Percentiles rank a stretch among this genome's conserved stretches.
Conservation (phyloP, 2,113 vertebrate species). For the Psophia crepitans region DNA sequence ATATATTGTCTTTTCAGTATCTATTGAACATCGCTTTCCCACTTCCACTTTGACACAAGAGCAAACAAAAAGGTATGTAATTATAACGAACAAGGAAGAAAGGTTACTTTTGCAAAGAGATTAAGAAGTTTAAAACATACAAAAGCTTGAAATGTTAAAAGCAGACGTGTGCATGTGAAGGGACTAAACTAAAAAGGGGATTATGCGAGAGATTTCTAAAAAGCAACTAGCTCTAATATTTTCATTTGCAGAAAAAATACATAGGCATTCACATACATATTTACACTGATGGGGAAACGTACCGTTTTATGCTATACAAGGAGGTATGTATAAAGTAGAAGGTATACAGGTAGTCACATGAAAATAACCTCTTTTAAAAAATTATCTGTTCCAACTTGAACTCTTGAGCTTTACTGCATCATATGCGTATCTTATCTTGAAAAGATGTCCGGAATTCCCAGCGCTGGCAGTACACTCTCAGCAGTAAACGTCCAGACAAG, state of each 20-base stretch:
- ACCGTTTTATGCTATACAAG: not conserved
- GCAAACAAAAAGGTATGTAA: not conserved
- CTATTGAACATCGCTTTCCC: not conserved
- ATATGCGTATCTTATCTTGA: constrained; percentile 80
- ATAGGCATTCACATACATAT: not conserved
- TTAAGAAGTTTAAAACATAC: not conserved
- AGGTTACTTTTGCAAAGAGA: not conserved
- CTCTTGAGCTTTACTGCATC: constrained; percentile 23
- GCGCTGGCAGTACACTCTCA: constrained; percentile 64
- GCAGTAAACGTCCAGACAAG: not conserved
- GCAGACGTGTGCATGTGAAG: not conserved
- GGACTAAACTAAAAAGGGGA: not conserved
- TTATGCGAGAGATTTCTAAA: not conserved
- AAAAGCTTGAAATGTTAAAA: not conserved
- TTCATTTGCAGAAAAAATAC: not conserved
- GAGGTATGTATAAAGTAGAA: not conserved
- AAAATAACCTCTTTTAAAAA: not conserved
- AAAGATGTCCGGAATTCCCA: constrained; percentile 67
- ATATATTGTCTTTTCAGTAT: not conserved
- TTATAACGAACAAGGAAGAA: not conserved
- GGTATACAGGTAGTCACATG: not conserved
- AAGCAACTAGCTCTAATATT: not conserved
- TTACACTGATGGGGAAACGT: not conserved
- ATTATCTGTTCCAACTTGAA: not conserved
- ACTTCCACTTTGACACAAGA: not conserved